Evolutionary conservation across 2,888 invertebrate species (phyloP).

Genomic region (Napeogenes inachia): DNA sequence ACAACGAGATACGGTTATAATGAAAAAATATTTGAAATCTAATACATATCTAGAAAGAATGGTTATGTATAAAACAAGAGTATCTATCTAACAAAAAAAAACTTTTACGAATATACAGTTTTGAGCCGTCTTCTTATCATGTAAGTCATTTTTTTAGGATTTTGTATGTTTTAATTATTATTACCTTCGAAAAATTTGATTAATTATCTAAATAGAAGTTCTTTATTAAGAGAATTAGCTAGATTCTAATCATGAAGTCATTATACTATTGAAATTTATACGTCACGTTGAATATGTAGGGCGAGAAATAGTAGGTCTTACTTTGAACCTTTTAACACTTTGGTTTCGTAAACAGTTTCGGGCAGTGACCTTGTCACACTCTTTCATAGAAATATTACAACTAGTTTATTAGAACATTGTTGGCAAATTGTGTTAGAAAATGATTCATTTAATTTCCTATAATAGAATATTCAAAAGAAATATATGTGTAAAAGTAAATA

Average conservation of each 20-base stretch:
- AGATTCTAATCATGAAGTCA: not conserved
- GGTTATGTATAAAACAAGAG: too few species aligned
- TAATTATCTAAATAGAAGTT: too few species aligned
- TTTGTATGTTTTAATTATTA: too few species aligned
- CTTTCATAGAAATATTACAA: slow-evolving; percentile 14
- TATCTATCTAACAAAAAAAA: too few species aligned
- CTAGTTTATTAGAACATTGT: slow-evolving; percentile 25
- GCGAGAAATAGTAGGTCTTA: slow-evolving; percentile 27
- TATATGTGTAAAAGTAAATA: too few species aligned
- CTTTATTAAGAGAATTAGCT: too few species aligned
- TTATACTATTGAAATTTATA: slow-evolving; percentile 17
- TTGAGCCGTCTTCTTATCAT: too few species aligned
- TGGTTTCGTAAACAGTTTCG: slow-evolving; percentile 19
- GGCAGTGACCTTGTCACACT: slow-evolving; percentile 23
- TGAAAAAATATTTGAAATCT: not conserved
- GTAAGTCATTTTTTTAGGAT: too few species aligned
- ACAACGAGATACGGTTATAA: not conserved
- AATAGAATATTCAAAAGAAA: too few species aligned
- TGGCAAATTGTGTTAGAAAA: slow-evolving; percentile 11
- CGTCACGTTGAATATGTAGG: slow-evolving; percentile 26
- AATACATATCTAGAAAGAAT: too few species aligned
- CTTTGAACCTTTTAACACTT: slow-evolving; percentile 25
- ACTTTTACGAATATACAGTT: too few species aligned
- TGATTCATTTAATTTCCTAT: not conserved
- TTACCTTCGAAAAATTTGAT: too few species aligned